Percentiles rank a stretch among this genome's conserved stretches.
Evolutionary conservation across 1,140 invertebrate species (phyloP).

Genomic region (Camponotus vicinus): DNA sequence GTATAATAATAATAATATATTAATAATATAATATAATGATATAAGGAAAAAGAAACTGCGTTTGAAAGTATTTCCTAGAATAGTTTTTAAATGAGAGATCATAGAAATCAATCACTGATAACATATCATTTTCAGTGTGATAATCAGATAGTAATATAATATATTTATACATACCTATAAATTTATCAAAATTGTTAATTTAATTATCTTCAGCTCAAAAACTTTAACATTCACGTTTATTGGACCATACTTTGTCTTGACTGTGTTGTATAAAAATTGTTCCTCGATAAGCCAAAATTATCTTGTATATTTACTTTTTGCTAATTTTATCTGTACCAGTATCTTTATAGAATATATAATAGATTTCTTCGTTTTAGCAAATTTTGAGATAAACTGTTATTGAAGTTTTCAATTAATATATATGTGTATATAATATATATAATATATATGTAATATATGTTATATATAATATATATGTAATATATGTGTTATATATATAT

Average conservation of each 20-base stretch:
- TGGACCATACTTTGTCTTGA: not conserved
- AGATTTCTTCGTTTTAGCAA: not conserved
- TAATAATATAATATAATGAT: not conserved
- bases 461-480: too few relatives aligned
- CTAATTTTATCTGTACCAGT: not conserved
- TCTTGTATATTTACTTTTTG: not conserved
- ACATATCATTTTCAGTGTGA: constrained; percentile 26
- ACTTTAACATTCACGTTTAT: not conserved
- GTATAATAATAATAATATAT: too few relatives aligned
- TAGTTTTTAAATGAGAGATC: constrained; percentile 32
- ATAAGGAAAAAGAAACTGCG: not conserved
- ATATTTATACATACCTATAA: not conserved
- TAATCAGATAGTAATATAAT: not conserved
- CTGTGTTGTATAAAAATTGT: not conserved
- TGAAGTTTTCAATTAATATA: not conserved
- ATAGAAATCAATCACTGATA: constrained; percentile 18
- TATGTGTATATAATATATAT: too few relatives aligned
- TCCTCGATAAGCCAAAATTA: not conserved
- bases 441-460: too few relatives aligned
- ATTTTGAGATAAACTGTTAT: not conserved
- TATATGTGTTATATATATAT: too few relatives aligned
- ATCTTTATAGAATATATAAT: not conserved
- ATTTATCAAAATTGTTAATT: not conserved
- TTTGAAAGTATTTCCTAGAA: not conserved
- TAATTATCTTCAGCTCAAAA: not conserved